Percentiles rank a stretch among this genome's conserved stretches.
phyloP scores from a whole-genome alignment of 2,888 invertebrate species.

The Incurvaria masculella region DNA sequence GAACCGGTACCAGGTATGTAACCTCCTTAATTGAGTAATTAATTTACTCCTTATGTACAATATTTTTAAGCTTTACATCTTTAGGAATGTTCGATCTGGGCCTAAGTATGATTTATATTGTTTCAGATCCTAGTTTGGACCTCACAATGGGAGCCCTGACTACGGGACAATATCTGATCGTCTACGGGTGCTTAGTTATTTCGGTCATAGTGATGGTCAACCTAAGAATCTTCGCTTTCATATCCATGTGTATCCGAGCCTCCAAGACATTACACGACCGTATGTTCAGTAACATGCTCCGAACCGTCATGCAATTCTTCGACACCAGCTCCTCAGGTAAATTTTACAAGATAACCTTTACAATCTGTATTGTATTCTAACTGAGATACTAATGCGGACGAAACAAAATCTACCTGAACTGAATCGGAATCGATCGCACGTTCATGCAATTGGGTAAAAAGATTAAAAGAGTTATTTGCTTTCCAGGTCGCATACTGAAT shows the following conservation, averaged over 20 bases:
- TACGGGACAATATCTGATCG: slow-evolving; percentile 32
- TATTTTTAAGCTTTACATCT: slow-evolving; percentile 1
- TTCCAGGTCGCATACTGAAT: slow-evolving; percentile 61
- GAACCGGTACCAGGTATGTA: slow-evolving; percentile 29
- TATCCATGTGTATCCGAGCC: slow-evolving; percentile 59
- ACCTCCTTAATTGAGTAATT: background rate
- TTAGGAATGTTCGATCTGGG: background rate
- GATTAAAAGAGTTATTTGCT: slow-evolving; percentile 3
- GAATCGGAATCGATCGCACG: too few species aligned
- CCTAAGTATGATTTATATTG: slow-evolving; percentile 1
- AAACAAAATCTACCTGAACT: too few species aligned
- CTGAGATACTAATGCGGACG: too few species aligned
- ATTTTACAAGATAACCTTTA: too few species aligned
- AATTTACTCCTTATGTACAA: slow-evolving; percentile 3
- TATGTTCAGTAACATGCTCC: slow-evolving; percentile 70
- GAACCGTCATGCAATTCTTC: slow-evolving; percentile 71
- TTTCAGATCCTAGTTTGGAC: slow-evolving; percentile 31
- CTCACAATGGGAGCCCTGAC: slow-evolving; percentile 32
- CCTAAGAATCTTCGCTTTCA: slow-evolving; percentile 58
- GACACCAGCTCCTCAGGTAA: slow-evolving; percentile 75
- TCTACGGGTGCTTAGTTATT: slow-evolving; percentile 33
- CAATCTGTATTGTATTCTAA: too few species aligned
- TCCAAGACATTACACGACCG: slow-evolving; percentile 67
- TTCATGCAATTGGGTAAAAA: too few species aligned
- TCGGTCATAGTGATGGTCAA: slow-evolving; percentile 45